phyloP scores from a whole-genome alignment of 2,888 invertebrate species.

The Drosophila yooni region DNA sequence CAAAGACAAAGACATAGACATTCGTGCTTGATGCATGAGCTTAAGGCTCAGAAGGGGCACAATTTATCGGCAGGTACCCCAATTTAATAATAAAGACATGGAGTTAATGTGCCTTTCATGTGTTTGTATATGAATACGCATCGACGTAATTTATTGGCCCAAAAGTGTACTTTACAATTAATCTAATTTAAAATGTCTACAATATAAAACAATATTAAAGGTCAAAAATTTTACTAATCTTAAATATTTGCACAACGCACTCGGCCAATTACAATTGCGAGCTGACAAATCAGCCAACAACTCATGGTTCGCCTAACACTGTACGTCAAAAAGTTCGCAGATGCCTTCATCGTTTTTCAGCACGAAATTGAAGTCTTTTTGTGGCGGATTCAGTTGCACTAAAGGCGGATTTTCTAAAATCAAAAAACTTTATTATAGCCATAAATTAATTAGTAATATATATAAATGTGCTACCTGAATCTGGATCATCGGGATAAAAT shows the following conservation, averaged over 20 bases:
- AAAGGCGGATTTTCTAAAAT: conserved; percentile 82
- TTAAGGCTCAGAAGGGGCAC: too few relatives aligned
- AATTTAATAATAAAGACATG: neutral
- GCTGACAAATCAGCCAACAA: conserved; percentile 18
- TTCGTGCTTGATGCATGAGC: too few relatives aligned
- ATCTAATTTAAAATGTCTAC: conserved; percentile 69
- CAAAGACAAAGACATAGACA: too few relatives aligned
- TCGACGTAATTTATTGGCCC: conserved; percentile 55
- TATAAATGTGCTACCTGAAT: conserved; percentile 70
- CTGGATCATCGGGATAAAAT: conserved; percentile 83
- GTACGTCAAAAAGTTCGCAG: conserved; percentile 84
- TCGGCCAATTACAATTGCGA: conserved; percentile 64
- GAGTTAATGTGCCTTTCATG: neutral
- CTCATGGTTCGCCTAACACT: conserved; percentile 61
- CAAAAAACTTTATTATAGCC: neutral
- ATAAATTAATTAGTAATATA: neutral
- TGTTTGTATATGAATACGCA: conserved; percentile 39
- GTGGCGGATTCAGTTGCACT: conserved; percentile 82
- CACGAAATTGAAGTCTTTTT: conserved; percentile 82
- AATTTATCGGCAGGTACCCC: too few relatives aligned
- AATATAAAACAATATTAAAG: conserved; percentile 65
- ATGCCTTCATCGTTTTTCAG: conserved; percentile 82
- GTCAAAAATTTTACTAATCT: conserved; percentile 76
- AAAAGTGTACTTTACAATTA: conserved; percentile 66
- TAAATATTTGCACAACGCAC: conserved; percentile 80